These are phyloP conservation scores for Gymnocypris eckloni DNA, from an alignment of 2,797 vertebrate species.

Conservation along the genomic window DNA sequence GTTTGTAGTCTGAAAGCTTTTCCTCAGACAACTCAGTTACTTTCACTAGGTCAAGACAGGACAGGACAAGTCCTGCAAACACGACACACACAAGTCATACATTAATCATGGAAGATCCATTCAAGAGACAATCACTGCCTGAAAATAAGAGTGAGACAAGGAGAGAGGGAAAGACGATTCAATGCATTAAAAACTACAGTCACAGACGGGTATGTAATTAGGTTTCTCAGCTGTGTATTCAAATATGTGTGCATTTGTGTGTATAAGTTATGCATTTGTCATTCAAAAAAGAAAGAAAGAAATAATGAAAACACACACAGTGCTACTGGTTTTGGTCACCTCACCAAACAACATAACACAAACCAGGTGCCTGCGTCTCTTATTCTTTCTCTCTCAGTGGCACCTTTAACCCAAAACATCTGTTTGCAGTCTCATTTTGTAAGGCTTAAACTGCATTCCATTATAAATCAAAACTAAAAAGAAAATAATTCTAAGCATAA, in stretches of 20 bases:
- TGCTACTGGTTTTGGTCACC: constrained; percentile 40
- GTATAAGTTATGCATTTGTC: constrained; percentile 1
- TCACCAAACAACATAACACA: constrained; percentile 38
- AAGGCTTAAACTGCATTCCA: constrained; percentile 16
- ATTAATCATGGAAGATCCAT: constrained; percentile 37
- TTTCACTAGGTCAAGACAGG: constrained; percentile 28
- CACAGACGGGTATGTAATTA: neutral
- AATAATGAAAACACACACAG: constrained; percentile 30
- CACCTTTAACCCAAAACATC: constrained; percentile 35
- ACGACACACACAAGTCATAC: constrained; percentile 15
- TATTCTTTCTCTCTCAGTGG: constrained; percentile 4
- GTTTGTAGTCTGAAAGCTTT: constrained; percentile 22
- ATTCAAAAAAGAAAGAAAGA: constrained; percentile 26
- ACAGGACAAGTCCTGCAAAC: constrained; percentile 10
- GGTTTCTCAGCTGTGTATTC: neutral
- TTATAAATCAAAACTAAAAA: constrained; percentile 11
- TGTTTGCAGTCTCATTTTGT: constrained; percentile 27
- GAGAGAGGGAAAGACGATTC: neutral
- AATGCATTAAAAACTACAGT: neutral
- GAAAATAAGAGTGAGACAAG: neutral
- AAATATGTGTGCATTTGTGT: neutral
- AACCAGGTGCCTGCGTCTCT: constrained; percentile 42
- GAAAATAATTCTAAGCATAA: constrained; percentile 17
- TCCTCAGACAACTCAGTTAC: constrained; percentile 22
- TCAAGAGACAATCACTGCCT: constrained; percentile 13